Percentiles rank a stretch among this genome's conserved stretches.
Evolutionary conservation across 2,113 vertebrate genomes (phyloP).

Genomic region (Amphilophus citrinellus): DNA sequence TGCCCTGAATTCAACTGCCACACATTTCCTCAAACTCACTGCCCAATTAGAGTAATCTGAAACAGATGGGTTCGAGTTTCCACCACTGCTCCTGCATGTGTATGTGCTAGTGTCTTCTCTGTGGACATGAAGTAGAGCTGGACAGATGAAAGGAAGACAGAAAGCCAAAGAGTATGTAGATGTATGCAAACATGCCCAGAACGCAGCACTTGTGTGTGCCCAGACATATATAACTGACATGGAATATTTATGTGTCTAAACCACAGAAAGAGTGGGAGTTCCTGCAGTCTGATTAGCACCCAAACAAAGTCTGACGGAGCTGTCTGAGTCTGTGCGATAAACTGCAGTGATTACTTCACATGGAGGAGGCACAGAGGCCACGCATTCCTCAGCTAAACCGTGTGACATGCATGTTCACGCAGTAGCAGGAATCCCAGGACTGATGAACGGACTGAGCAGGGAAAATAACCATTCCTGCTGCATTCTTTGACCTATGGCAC

Average conservation of each 20-base stretch:
- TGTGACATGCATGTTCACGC: constrained; percentile 51
- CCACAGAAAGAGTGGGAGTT: constrained; percentile 46
- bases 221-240: constrained; percentile 59
- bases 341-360: constrained; percentile 40
- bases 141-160: constrained; percentile 19
- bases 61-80: constrained; percentile 67
- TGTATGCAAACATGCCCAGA: constrained; percentile 21
- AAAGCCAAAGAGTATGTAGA: constrained; percentile 26
- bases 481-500: constrained; percentile 73
- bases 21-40: constrained; percentile 68
- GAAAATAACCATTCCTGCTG: constrained; percentile 70
- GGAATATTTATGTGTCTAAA: constrained; percentile 63
- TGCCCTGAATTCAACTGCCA: constrained; percentile 66
- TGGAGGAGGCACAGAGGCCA: constrained; percentile 8
- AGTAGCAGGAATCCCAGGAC: constrained; percentile 61
- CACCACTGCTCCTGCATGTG: constrained; percentile 34
- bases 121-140: neutral
- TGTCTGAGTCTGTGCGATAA: constrained; percentile 27
- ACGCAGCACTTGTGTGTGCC: constrained; percentile 44
- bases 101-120: constrained; percentile 20
- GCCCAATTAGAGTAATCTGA: constrained; percentile 76
- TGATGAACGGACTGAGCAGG: constrained; percentile 63
- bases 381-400: constrained; percentile 35
- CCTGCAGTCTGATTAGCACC: constrained; percentile 62
- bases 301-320: constrained; percentile 32